Base-by-base conservation (phyloP, 2,888 invertebrate genomes). In the Drosophila multiciliata region DNA sequence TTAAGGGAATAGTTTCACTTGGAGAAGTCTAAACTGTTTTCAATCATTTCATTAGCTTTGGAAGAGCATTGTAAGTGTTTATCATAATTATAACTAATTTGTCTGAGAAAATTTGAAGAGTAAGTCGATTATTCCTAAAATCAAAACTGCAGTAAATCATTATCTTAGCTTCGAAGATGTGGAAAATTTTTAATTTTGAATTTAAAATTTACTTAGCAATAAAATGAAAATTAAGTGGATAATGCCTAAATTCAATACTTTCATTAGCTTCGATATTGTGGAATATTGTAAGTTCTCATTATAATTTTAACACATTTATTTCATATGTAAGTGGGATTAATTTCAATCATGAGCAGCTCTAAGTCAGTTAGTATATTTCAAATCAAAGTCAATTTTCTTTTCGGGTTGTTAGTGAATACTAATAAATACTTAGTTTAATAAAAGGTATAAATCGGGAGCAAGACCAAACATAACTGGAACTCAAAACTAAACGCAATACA, bases 401-500 rank as follows among this genome's bases (percentile, higher is more conserved):
- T 42, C 32, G 6, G 15, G 26, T 23, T 26, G 33, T 66, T 35
- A 66, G 36, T 52, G 12, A 33, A 40, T 23, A 2, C 48, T 40
- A 36, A 23, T 45, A 49, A 8, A n/a, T 40, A 53, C 2, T 49
- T 40, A 20, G 54, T 60, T 48, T 35, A 45, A 54, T 55, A 58
- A 20, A 17, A 65, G 42, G 49, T 36, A 48, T 20, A 62, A 55
- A 32, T 59, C 23, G 58, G 42, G 36, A 49, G 48, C 40, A 60
- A 61, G 17, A 50, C 23, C 9, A 11, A 59, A 59, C 35, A 91
- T 52, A 78, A 38, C 48, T 57, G 70, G 20, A 70, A 72, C 67
- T 55, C 48, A 65, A 57, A 64, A 29, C 29, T 29, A 29, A 74
- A 57, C 20, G 69, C 53, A 78, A 36, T 49, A 66, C 66, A 82